Evolutionary conservation across 2,888 invertebrate genomes (phyloP).

Genomic region (Ichneumon xanthorius): DNA sequence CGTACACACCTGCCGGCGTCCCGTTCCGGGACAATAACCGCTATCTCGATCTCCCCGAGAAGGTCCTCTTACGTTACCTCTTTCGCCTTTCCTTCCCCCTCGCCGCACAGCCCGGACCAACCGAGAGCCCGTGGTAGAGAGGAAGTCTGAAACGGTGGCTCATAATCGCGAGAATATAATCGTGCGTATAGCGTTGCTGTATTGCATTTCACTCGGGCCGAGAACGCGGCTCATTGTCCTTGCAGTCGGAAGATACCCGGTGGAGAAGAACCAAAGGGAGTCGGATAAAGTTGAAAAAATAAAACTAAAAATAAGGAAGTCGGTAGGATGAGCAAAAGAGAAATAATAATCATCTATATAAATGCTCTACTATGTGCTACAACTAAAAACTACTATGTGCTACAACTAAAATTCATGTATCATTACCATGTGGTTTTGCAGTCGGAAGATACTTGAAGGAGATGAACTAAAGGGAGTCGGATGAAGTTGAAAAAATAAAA

Average conservation of each 20-base stretch:
- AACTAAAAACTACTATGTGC: no score
- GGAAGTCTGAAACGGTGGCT: slow-evolving; percentile 38
- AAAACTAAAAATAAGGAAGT: not conserved
- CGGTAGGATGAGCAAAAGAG: slow-evolving; percentile 5
- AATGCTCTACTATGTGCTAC: no score
- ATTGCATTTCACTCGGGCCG: slow-evolving; percentile 47
- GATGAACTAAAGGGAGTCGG: no score
- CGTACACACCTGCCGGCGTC: slow-evolving; percentile 80
- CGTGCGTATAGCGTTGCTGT: slow-evolving; percentile 15
- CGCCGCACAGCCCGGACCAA: slow-evolving; percentile 9
- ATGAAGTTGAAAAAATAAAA: not conserved
- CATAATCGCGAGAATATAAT: slow-evolving; percentile 35
- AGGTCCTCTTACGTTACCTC: slow-evolving; percentile 76
- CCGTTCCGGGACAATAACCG: slow-evolving; percentile 80
- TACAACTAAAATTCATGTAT: no score
- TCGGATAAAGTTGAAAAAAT: slow-evolving; percentile 3
- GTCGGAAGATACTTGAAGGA: no score
- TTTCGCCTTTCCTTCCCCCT: slow-evolving; percentile 45
- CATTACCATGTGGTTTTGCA: no score
- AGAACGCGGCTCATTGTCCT: slow-evolving; percentile 60
- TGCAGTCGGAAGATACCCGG: slow-evolving; percentile 28
- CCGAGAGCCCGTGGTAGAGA: not conserved
- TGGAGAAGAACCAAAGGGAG: slow-evolving; percentile 7
- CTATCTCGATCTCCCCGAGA: slow-evolving; percentile 78
- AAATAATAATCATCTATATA: slow-evolving; percentile 2